Evolutionary conservation across 1,140 invertebrate genomes (phyloP).

Genomic region (Drosophila ananassae): DNA sequence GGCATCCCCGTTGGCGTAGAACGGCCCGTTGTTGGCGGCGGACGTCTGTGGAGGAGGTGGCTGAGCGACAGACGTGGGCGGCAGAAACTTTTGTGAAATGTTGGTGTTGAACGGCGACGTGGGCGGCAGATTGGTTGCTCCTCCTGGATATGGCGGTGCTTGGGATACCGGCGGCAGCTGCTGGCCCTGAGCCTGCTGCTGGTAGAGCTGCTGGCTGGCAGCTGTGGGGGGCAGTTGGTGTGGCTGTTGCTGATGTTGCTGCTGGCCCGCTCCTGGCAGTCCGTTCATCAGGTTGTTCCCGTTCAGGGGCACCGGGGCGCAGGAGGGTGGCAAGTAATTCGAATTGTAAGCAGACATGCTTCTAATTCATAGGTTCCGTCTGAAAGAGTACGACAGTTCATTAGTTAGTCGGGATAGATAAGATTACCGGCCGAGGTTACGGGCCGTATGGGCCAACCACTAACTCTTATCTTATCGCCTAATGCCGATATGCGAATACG

Average conservation of each 20-base stretch:
- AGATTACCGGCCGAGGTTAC: conserved; percentile 35
- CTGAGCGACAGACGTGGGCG: conserved; percentile 51
- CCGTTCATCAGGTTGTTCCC: conserved; percentile 64
- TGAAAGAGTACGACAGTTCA: conserved; percentile 35
- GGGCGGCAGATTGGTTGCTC: conserved; percentile 8
- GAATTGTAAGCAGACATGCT: conserved; percentile 77
- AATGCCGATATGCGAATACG: conserved; percentile 21
- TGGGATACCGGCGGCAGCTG: neutral
- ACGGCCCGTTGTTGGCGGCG: neutral
- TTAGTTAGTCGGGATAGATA: conserved; percentile 26
- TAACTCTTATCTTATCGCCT: conserved; percentile 40
- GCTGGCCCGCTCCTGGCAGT: conserved; percentile 35
- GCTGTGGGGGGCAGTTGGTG: conserved; percentile 16
- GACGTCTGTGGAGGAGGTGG: conserved; percentile 45
- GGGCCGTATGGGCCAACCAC: conserved; percentile 8
- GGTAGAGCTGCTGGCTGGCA: neutral
- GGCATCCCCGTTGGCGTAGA: conserved; percentile 59
- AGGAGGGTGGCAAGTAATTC: conserved; percentile 63
- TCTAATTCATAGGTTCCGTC: conserved; percentile 68
- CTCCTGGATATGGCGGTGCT: conserved; percentile 30
- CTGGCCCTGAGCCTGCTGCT: neutral
- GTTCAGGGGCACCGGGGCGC: conserved; percentile 40
- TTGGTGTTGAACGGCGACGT: conserved; percentile 52
- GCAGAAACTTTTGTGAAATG: conserved; percentile 68
- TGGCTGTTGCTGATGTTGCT: conserved; percentile 11